Evolutionary conservation across 2,113 vertebrate genomes (phyloP).

Genomic region (Rhinopomastus cyanomelas): DNA sequence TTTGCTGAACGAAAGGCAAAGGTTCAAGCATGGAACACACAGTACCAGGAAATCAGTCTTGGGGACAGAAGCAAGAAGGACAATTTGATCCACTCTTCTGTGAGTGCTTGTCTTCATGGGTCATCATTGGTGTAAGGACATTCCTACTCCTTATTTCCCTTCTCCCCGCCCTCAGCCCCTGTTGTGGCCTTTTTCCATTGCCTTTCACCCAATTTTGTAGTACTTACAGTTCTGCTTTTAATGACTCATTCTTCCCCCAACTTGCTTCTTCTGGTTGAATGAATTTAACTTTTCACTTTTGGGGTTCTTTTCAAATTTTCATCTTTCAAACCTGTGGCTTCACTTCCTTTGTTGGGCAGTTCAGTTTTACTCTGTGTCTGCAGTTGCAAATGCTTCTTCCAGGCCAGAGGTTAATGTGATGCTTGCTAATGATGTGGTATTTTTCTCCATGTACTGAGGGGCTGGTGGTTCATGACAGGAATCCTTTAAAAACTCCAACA

Average conservation of each 20-base stretch:
- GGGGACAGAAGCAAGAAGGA: background rate
- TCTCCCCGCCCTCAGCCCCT: background rate
- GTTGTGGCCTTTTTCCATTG: background rate
- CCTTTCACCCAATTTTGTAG: background rate
- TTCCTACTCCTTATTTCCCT: background rate
- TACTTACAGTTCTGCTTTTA: background rate
- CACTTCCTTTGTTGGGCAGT: background rate
- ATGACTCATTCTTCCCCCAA: background rate
- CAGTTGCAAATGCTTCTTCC: background rate
- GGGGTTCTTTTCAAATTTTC: fast-evolving
- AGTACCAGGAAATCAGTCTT: background rate
- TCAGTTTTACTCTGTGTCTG: background rate
- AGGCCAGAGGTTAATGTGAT: background rate
- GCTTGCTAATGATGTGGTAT: background rate
- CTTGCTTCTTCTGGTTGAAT: background rate
- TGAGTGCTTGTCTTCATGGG: background rate
- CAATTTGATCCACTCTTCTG: background rate
- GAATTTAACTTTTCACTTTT: background rate
- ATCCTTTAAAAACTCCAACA: background rate
- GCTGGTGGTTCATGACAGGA: background rate
- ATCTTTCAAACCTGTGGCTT: background rate
- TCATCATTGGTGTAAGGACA: background rate
- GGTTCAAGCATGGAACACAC: fast-evolving
- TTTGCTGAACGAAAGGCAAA: background rate
- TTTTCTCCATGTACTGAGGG: background rate